Percentiles rank a stretch among this genome's conserved stretches.
phyloP scores from a whole-genome alignment of 2,888 invertebrate species.

The Steinernema hermaphroditum region DNA sequence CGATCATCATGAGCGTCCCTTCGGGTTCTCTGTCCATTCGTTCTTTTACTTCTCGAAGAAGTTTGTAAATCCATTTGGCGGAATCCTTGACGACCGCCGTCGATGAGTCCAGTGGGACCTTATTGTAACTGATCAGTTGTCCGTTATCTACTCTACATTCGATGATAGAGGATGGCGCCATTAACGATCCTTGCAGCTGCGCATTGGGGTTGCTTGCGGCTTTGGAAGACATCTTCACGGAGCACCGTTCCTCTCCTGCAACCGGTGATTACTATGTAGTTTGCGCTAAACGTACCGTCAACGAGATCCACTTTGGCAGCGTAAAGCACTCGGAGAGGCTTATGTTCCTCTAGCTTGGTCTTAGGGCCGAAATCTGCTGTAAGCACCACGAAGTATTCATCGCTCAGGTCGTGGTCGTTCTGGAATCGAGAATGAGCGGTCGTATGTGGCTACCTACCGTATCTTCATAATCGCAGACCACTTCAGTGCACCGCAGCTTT shows the following conservation, averaged over 20 bases:
- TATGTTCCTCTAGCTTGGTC: background rate
- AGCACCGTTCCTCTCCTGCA: background rate
- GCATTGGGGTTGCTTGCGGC: background rate
- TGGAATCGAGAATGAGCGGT: no score
- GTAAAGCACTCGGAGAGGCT: background rate
- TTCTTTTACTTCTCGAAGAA: background rate
- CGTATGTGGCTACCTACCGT: background rate
- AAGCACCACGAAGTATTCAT: constrained; percentile 5
- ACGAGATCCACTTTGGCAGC: constrained; percentile 5
- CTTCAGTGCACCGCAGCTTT: background rate
- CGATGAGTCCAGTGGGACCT: background rate
- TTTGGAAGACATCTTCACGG: background rate
- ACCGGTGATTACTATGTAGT: background rate
- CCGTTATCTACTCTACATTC: background rate
- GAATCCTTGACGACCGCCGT: background rate
- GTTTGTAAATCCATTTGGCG: background rate
- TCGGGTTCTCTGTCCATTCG: background rate
- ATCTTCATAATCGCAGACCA: background rate
- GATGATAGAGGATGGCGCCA: background rate
- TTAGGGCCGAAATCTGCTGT: background rate
- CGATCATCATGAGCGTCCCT: background rate
- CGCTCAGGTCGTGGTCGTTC: constrained; percentile 2
- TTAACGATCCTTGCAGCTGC: constrained; percentile 6
- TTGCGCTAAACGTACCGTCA: background rate
- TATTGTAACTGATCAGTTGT: background rate